phyloP scores from a whole-genome alignment of 2,888 invertebrate species.

The Boloria euphrosyne region DNA sequence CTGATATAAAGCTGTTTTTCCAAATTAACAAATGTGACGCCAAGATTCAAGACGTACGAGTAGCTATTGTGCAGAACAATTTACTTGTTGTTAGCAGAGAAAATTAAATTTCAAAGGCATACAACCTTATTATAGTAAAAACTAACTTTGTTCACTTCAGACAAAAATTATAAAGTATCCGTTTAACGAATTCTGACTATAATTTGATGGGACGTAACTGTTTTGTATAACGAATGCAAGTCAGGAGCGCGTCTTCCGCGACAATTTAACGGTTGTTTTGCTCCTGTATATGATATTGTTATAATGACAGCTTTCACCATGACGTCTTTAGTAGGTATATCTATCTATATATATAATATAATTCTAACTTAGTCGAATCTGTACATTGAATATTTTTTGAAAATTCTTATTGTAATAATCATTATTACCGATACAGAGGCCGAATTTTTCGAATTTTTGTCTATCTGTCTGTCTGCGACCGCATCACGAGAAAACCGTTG shows the following conservation, averaged over 20 bases:
- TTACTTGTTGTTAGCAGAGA: neutral
- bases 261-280: conserved; percentile 60
- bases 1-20: conserved; percentile 33
- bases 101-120: neutral
- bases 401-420: too few relatives aligned
- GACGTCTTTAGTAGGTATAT: too few relatives aligned
- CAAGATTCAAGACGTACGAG: neutral
- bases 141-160: too few relatives aligned
- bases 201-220: conserved; percentile 6
- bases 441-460: too few relatives aligned
- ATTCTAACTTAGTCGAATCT: too few relatives aligned
- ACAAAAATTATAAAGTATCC: too few relatives aligned
- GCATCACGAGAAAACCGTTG: too few relatives aligned
- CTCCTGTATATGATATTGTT: conserved; percentile 45
- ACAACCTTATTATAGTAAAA: neutral
- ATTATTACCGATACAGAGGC: too few relatives aligned
- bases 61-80: conserved; percentile 14
- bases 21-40: neutral
- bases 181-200: neutral
- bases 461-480: too few relatives aligned
- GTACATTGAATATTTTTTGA: too few relatives aligned
- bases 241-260: conserved; percentile 70
- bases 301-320: conserved; percentile 6
- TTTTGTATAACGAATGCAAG: conserved; percentile 59
- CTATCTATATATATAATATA: too few relatives aligned